Percentiles rank a stretch among this genome's conserved stretches.
Evolutionary conservation across 2,888 invertebrate genomes (phyloP).

Genomic region (Chirona hameri): DNA sequence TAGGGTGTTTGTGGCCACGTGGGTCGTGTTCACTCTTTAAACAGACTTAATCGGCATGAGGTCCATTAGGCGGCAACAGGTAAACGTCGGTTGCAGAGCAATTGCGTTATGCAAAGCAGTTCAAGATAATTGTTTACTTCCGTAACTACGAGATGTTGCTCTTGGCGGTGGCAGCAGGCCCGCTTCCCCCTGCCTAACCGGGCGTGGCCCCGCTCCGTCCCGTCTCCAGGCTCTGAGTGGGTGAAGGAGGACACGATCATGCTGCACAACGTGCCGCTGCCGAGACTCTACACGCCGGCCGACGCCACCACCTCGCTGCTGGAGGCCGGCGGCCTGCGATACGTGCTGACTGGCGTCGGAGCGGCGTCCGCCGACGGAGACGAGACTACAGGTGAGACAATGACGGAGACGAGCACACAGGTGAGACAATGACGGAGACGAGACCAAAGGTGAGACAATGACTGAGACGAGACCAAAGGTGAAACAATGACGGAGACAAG

Average conservation of each 20-base stretch:
- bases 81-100: no score
- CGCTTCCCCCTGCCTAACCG: no score
- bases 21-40: no score
- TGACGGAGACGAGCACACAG: not conserved
- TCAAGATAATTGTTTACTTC: no score
- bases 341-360: not conserved
- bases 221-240: constrained; percentile 62
- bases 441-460: not conserved
- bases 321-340: not conserved
- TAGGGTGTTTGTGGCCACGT: no score
- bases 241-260: constrained; percentile 92
- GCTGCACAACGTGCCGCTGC: constrained; percentile 74
- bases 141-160: no score
- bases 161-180: no score
- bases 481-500: not conserved
- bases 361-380: not conserved
- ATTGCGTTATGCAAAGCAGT: no score
- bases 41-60: no score
- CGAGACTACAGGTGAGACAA: no score
- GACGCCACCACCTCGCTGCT: constrained; percentile 23
- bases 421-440: not conserved
- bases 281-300: constrained; percentile 29
- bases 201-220: no score
- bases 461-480: not conserved
- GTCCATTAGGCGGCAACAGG: no score